Evolutionary conservation across 2,113 vertebrate species (phyloP), one percentile per base, ranked within the genome.

Genomic region (Astur gentilis): DNA sequence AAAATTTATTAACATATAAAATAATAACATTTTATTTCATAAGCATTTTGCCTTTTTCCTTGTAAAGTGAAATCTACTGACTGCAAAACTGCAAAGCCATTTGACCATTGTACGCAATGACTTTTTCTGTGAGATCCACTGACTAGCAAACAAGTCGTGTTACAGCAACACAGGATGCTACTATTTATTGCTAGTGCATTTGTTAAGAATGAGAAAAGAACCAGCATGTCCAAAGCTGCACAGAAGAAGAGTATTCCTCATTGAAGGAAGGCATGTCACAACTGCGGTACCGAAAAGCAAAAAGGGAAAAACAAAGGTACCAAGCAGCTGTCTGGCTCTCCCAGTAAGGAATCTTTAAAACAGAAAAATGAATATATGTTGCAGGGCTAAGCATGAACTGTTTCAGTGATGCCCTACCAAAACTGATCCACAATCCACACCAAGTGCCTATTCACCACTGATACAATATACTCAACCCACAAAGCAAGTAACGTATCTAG

Each of bases 11-110:
- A 50, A 87, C 36, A 45, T 25, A 55, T 16, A 54, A 83, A 58
- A 32, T 92, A 94, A 81, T 70, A 89, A 11, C 16, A 65, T 93
- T 97, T 97, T 96, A 97, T 95, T 95, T 97, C 81, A 93, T 84
- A 87, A 91, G 18, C 69, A 92, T 95, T 97, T 95, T 76, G 75
- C 72, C 79, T 79, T 91, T 94, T 93, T 73, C 67, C 85, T 38
- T 66, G 22, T 57, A 67, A 66, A 61, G 72, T 36, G 3, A 80
- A 72, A 71, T 44, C 45, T 70, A 55, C 20, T 25, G 32, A 71
- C 36, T 47, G 36, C 32, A 91, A 64, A 83, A 64, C 22, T 49
- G 16, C 44, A 82, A 85, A 70, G 31, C 17, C n/a, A 49, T 26
- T 38, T 76, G 26, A 54, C 16, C 9, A 42, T 7, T 42, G 22